Evolutionary conservation across 2,797 vertebrate genomes (phyloP).

Genomic region (Mus caroli): DNA sequence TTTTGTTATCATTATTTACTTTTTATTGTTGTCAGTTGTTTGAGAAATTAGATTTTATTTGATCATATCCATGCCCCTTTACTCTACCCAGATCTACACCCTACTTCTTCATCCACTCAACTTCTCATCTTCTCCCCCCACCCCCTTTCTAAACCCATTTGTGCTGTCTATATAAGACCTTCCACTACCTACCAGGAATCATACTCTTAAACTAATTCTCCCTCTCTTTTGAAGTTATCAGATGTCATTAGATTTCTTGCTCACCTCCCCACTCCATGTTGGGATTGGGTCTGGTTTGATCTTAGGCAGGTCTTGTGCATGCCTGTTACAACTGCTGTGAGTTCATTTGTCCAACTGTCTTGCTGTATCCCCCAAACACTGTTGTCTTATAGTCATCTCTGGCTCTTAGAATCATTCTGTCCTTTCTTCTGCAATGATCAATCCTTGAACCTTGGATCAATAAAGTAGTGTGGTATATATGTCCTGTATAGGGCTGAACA

Average conservation of each 20-base stretch:
- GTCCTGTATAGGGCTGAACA: neutral
- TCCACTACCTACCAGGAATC: neutral
- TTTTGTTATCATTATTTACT: neutral
- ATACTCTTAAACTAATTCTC: neutral
- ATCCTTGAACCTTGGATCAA: neutral
- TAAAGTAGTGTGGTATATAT: neutral
- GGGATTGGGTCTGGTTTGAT: neutral
- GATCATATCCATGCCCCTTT: neutral
- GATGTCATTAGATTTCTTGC: neutral
- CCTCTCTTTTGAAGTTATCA: neutral
- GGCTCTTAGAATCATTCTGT: neutral
- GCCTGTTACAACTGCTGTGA: neutral
- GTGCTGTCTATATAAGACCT: neutral
- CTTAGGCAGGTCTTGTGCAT: neutral
- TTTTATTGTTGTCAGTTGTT: neutral
- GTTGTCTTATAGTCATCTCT: neutral
- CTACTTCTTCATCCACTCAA: neutral
- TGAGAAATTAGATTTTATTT: neutral
- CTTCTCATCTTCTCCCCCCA: neutral
- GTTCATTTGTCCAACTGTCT: neutral
- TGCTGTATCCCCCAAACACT: neutral
- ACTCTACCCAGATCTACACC: neutral
- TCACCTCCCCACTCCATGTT: no score
- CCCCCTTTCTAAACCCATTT: neutral
- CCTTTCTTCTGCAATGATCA: neutral